Conservation (phyloP, 1,140 invertebrate genomes). For the Drosophila repletoides region DNA sequence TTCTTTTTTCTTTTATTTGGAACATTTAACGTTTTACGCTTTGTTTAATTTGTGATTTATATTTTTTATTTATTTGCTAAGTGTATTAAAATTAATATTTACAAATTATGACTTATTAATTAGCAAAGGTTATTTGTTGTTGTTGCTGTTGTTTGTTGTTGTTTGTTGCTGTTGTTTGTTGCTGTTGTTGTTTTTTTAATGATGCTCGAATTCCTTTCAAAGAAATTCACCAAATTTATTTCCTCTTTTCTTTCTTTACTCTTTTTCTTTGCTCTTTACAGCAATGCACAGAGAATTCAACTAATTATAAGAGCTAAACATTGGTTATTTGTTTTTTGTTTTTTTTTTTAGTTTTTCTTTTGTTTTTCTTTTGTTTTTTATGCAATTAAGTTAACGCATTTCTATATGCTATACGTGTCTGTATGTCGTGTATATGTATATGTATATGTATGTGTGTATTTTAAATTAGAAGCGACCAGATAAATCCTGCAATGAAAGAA, state of each 20-base stretch:
- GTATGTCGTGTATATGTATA: constrained; percentile 40
- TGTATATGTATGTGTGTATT: constrained; percentile 52
- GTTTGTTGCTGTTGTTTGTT: constrained; percentile 38
- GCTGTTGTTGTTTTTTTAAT: constrained; percentile 11
- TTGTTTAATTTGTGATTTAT: constrained; percentile 37
- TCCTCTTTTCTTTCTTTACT: background rate
- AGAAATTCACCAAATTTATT: constrained; percentile 24
- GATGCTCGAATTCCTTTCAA: constrained; percentile 40
- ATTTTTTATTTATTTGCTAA: constrained; percentile 51
- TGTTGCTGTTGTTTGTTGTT: constrained; percentile 20
- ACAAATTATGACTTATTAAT: constrained; percentile 64
- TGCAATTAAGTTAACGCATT: constrained; percentile 31
- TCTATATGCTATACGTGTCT: constrained; percentile 54
- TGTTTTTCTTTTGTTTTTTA: constrained; percentile 22
- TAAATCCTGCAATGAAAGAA: constrained; percentile 60
- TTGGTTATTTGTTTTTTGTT: constrained; percentile 62
- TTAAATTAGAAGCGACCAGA: constrained; percentile 77
- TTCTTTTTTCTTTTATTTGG: constrained; percentile 12
- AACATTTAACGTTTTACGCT: constrained; percentile 70
- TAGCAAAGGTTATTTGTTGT: constrained; percentile 51
- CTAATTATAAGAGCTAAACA: constrained; percentile 74
- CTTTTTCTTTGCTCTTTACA: constrained; percentile 9
- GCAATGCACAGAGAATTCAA: constrained; percentile 65
- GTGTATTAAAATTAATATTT: constrained; percentile 71
- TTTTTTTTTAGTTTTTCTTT: constrained; percentile 59